phyloP scores from a whole-genome alignment of 1,140 invertebrate genomes.

The Teleopsis dalmanni region DNA sequence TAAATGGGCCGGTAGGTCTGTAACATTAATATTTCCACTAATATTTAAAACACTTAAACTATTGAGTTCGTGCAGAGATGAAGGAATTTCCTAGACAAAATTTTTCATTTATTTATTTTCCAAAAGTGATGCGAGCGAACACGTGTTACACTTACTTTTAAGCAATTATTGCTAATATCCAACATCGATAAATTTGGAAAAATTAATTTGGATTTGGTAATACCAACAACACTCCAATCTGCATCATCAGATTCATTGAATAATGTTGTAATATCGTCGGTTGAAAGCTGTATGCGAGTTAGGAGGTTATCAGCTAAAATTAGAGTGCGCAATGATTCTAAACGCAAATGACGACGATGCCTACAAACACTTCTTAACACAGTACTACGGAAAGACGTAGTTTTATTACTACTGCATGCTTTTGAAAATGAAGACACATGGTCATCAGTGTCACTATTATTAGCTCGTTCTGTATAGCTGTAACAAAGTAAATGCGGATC shows the following conservation, averaged over 20 bases:
- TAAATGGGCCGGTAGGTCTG: conserved; percentile 87
- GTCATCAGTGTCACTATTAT: conserved; percentile 32
- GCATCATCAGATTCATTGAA: conserved; percentile 40
- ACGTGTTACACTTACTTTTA: conserved; percentile 49
- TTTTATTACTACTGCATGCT: conserved; percentile 12
- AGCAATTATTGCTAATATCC: conserved; percentile 84
- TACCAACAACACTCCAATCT: conserved; percentile 42
- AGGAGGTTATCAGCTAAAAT: conserved; percentile 81
- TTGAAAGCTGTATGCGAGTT: conserved; percentile 66
- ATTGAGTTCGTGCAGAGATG: conserved; percentile 74
- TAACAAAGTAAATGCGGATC: conserved; percentile 60
- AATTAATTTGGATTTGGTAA: conserved; percentile 61
- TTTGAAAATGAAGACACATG: conserved; percentile 19
- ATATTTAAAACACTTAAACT: conserved; percentile 92
- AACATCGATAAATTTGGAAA: conserved; percentile 93
- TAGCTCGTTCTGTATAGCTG: conserved; percentile 21
- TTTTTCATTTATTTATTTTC: background rate
- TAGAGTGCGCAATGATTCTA: conserved; percentile 41
- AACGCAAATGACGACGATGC: conserved; percentile 70
- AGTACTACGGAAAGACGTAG: conserved; percentile 56
- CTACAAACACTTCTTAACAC: conserved; percentile 73
- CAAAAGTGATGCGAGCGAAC: background rate
- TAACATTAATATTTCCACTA: conserved; percentile 77
- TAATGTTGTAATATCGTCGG: conserved; percentile 56
- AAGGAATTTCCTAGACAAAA: conserved; percentile 61